A percentile compares a stretch with the other conserved stretches of the same genome.
Conservation (phyloP, 1,140 invertebrate species). For the Sycophila sp. region DNA sequence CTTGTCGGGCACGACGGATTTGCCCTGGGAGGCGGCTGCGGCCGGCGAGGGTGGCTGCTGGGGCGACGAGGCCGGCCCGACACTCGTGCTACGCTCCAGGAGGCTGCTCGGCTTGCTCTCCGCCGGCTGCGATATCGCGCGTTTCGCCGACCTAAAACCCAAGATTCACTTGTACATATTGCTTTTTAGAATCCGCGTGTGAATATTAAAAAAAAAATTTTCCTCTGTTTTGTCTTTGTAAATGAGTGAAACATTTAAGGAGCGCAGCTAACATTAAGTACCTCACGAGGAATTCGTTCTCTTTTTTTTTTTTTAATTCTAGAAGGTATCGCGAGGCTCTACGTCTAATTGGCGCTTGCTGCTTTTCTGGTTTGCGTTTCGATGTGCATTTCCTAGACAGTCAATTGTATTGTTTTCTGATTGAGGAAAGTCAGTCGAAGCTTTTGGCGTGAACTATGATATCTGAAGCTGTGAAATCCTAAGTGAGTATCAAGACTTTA, state of each 20-base stretch:
- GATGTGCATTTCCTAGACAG: no score
- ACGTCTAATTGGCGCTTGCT: no score
- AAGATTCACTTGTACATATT: conserved; percentile 41
- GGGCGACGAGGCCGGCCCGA: conserved; percentile 48
- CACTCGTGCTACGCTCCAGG: conserved; percentile 60
- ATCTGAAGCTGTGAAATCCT: no score
- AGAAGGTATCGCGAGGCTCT: neutral
- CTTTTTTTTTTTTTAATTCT: neutral
- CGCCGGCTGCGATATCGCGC: conserved; percentile 57
- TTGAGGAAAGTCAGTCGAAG: no score
- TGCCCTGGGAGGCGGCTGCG: conserved; percentile 45
- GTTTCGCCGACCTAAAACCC: conserved; percentile 62
- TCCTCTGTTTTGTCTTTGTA: no score
- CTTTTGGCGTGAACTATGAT: no score
- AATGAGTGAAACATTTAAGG: no score
- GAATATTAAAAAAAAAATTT: no score
- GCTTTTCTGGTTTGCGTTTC: no score
- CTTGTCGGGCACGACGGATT: conserved; percentile 54
- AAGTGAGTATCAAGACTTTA: no score
- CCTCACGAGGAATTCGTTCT: neutral
- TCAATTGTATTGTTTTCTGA: no score
- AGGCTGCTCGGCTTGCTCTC: conserved; percentile 36
- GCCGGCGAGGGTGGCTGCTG: conserved; percentile 1
- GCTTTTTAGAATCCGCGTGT: no score
- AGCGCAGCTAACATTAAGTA: neutral